Conservation (phyloP, 1,140 invertebrate species). For the Leguminivora glycinivorella region DNA sequence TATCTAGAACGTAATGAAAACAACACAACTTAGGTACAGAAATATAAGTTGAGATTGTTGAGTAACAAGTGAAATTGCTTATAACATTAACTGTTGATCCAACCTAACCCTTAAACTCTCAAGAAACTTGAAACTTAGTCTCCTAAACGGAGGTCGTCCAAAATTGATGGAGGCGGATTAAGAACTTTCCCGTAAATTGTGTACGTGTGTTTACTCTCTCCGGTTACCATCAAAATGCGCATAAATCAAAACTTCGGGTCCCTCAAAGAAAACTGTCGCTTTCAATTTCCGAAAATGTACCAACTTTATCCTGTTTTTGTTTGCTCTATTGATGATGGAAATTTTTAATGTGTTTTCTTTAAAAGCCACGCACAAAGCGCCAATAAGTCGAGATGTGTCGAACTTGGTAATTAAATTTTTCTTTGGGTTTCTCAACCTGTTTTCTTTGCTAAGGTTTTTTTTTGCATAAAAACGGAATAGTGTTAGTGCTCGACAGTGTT, state of each 20-base stretch:
- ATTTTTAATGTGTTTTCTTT: conserved; percentile 35
- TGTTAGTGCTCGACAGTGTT: too few relatives aligned
- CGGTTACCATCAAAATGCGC: conserved; percentile 54
- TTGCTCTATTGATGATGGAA: conserved; percentile 30
- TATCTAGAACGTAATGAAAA: too few relatives aligned
- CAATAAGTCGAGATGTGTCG: conserved; percentile 7
- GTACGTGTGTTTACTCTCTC: conserved; percentile 37
- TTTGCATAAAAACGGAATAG: background rate
- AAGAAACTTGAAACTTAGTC: conserved; percentile 33
- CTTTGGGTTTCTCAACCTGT: background rate
- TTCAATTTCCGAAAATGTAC: conserved; percentile 48
- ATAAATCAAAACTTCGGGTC: conserved; percentile 56
- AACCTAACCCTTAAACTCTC: background rate
- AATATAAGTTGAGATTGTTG: too few relatives aligned
- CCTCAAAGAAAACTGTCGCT: conserved; percentile 43
- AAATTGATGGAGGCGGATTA: conserved; percentile 21
- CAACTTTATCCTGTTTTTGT: conserved; percentile 42
- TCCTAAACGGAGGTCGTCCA: conserved; percentile 30
- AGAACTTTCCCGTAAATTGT: conserved; percentile 23
- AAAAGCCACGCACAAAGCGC: conserved; percentile 12
- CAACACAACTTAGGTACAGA: too few relatives aligned
- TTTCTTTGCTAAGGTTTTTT: background rate
- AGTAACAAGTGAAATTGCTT: background rate
- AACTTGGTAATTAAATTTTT: conserved; percentile 14
- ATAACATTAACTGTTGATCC: background rate